A percentile compares a stretch with the other conserved stretches of the same genome.
Conservation (phyloP, 1,140 invertebrate genomes). For the Apis mellifera region DNA sequence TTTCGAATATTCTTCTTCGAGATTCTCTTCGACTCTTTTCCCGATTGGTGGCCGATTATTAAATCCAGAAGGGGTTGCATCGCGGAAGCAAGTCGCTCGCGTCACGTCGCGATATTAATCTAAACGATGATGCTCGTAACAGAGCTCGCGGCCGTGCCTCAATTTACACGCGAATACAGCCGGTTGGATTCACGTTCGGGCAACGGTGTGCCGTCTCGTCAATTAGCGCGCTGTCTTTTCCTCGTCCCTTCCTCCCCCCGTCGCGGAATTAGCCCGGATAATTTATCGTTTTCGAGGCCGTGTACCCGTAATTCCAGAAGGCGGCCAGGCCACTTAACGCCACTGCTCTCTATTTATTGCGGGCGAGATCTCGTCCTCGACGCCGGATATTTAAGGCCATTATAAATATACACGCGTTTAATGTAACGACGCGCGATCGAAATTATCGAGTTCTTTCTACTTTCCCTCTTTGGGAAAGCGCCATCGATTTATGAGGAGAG, state of each 20-base stretch:
- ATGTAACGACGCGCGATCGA: background rate
- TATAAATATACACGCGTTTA: no score
- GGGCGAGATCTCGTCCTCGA: constrained; percentile 22
- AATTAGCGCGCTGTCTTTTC: constrained; percentile 16
- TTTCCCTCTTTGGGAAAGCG: no score
- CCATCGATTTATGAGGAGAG: no score
- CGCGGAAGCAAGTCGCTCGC: constrained; percentile 16
- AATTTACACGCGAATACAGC: constrained; percentile 40
- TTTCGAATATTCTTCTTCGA: no score
- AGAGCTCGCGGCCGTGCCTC: constrained; percentile 1
- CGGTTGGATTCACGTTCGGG: background rate
- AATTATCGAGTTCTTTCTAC: constrained; percentile 25
- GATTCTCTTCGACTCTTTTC: background rate
- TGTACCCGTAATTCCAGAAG: constrained; percentile 42
- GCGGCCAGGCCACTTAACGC: constrained; percentile 47
- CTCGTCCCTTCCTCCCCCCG: background rate
- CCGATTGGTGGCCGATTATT: background rate
- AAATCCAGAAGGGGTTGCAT: background rate
- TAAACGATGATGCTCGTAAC: constrained; percentile 22
- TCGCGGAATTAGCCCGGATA: background rate
- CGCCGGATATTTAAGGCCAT: background rate
- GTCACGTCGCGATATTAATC: constrained; percentile 10
- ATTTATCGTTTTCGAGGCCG: constrained; percentile 35
- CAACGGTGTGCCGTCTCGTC: background rate
- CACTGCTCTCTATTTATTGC: constrained; percentile 47